Evolutionary conservation across 2,113 vertebrate species (phyloP).

Genomic region (Cariama cristata): DNA sequence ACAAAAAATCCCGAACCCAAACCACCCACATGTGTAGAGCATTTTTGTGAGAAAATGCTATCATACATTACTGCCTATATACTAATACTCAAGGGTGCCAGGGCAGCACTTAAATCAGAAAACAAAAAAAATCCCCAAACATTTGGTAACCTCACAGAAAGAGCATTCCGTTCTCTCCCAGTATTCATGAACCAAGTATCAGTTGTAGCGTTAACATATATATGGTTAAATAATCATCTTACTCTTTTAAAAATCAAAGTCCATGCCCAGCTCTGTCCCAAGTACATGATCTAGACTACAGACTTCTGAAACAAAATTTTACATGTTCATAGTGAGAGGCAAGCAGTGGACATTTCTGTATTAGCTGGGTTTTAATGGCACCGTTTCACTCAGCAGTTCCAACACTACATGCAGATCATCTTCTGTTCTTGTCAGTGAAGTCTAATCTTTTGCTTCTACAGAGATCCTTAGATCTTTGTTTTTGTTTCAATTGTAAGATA

Average conservation of each 20-base stretch:
- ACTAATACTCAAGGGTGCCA: not conserved
- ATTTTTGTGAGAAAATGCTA: not conserved
- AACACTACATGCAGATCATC: not conserved
- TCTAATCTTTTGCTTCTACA: not conserved
- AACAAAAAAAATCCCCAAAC: fast-evolving
- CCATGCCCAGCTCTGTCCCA: not conserved
- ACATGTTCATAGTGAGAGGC: not conserved
- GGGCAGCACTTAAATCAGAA: not conserved
- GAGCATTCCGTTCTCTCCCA: not conserved
- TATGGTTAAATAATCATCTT: not conserved
- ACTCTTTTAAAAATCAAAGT: not conserved
- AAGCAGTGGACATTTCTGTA: not conserved
- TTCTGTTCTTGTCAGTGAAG: not conserved
- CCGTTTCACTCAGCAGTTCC: not conserved
- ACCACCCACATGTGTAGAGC: not conserved
- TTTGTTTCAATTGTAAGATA: not conserved
- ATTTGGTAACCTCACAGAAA: not conserved
- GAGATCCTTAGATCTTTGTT: not conserved
- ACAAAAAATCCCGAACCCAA: not conserved
- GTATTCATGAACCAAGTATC: not conserved
- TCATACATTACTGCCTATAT: not conserved
- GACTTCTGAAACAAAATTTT: not conserved
- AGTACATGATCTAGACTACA: not conserved
- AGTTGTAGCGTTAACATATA: not conserved
- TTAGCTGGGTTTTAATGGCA: not conserved